Evolutionary conservation across 35 echinoderm and acorn worm species (phyloP), one percentile per base, ranked within the genome.

Genomic region (Stichopus chloronotus): DNA sequence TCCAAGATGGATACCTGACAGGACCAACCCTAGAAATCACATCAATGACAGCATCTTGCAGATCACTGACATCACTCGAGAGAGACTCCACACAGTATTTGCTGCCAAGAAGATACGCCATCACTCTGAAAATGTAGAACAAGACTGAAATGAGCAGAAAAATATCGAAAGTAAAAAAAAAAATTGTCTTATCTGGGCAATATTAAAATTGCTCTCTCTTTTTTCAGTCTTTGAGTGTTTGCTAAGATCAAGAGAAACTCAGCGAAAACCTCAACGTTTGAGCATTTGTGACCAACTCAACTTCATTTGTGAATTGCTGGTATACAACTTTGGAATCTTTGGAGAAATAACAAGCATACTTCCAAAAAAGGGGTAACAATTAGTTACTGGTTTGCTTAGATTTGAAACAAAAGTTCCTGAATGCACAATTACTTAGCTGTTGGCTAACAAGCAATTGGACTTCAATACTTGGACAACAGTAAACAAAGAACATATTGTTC

Each of bases 1-100:
- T 99, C 97, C 97, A 99, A 7, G 97, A 99, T 59, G 97, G 97
- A 57, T 96, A 99, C 5, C 95, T 83, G 43, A 99, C 94, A 87
- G 97, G 97, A 2, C 97, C 97, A 16, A 96, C 97, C 72, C 97
- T 95, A 16, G 97, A 99, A 57, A 95, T 91, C 9, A 96, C 92
- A 68, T 99, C 97, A 80, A 71, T 21, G 16, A 99, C 95, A 63
- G 95, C 93, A 61, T 82, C 94, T 84, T 99, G 97, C 1, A 99
- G 90, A 25, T 99, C 97, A 23, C 55, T 55, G 1, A 96, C 95
- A 95, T 99, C 97, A 85, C 94, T 93, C 21, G 87, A 21, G 11
- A 99, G 90, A 74, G 95, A 96, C 84, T 99, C 97, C 7, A 99
- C 24, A 80, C 97, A 99, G 76, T 92, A 99, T 68, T 96, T 95